These are phyloP conservation scores for Agrochola litura DNA, from an alignment of 2,888 invertebrate species.

Conservation along the genomic window DNA sequence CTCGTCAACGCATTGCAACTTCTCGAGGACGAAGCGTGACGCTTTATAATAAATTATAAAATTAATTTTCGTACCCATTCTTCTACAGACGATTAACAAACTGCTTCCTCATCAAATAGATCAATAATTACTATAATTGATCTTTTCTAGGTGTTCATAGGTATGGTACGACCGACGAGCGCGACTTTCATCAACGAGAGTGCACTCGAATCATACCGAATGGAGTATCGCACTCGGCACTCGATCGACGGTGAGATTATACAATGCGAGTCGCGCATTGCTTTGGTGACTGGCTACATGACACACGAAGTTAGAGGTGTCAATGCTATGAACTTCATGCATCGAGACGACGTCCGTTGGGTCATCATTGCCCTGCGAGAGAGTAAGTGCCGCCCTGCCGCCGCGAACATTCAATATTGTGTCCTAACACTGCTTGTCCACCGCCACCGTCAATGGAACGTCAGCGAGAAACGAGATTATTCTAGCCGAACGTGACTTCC, in stretches of 20 bases:
- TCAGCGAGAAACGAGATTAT: no score
- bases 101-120: slow-evolving; percentile 19
- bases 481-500: no score
- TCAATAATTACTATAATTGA: slow-evolving; percentile 43
- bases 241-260: slow-evolving; percentile 96
- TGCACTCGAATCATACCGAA: slow-evolving; percentile 85
- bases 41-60: background rate
- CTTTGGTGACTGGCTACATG: slow-evolving; percentile 97
- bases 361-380: slow-evolving; percentile 95
- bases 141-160: slow-evolving; percentile 90
- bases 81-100: slow-evolving; percentile 32
- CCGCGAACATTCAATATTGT: slow-evolving; percentile 28
- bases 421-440: background rate
- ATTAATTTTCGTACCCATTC: slow-evolving; percentile 27
- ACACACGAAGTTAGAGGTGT: slow-evolving; percentile 95
- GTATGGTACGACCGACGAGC: slow-evolving; percentile 92
- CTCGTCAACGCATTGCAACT: slow-evolving; percentile 16
- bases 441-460: no score
- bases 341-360: slow-evolving; percentile 96
- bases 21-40: slow-evolving; percentile 13
- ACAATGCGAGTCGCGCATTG: slow-evolving; percentile 96
- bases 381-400: slow-evolving; percentile 85
- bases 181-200: slow-evolving; percentile 90
- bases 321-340: slow-evolving; percentile 97
- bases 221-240: slow-evolving; percentile 97